These are phyloP conservation scores for Acanthoscelides obtectus DNA, from an alignment of 2,888 invertebrate species.

Conservation along the genomic window DNA sequence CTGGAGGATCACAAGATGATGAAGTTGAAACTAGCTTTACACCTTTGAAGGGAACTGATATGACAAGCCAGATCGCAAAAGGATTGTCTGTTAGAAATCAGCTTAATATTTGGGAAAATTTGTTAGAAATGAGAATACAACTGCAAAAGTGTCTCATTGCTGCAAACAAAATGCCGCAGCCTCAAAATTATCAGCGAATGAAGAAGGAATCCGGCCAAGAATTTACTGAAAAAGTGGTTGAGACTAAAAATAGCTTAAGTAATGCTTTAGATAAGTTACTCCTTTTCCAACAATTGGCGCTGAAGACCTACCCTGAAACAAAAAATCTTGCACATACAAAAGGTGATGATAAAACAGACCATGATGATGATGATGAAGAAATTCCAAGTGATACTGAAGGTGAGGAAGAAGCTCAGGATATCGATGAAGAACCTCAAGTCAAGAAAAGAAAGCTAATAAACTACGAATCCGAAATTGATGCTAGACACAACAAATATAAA, in stretches of 20 bases:
- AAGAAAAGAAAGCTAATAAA: conserved; percentile 57
- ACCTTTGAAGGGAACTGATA: conserved; percentile 54
- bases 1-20: conserved; percentile 34
- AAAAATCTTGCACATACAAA: conserved; percentile 45
- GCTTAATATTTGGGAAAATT: conserved; percentile 74
- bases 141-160: conserved; percentile 74
- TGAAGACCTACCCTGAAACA: conserved; percentile 66
- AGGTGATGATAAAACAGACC: conserved; percentile 22
- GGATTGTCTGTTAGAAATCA: conserved; percentile 67
- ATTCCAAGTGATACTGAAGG: conserved; percentile 59
- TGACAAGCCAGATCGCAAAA: conserved; percentile 58
- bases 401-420: conserved; percentile 34
- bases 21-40: conserved; percentile 46
- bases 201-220: conserved; percentile 43
- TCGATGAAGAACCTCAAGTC: conserved; percentile 29
- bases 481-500: conserved; percentile 57
- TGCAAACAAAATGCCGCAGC: conserved; percentile 75
- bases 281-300: conserved; percentile 55
- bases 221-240: conserved; percentile 51
- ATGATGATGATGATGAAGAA: conserved; percentile 55
- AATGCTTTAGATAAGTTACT: conserved; percentile 62
- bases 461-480: conserved; percentile 55
- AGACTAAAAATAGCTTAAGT: conserved; percentile 54
- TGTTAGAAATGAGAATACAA: conserved; percentile 83
- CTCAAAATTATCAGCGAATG: conserved; percentile 51